Percentiles rank a stretch among this genome's conserved stretches.
phyloP scores from a whole-genome alignment of 2,888 invertebrate species.

The Heliconius cydno region DNA sequence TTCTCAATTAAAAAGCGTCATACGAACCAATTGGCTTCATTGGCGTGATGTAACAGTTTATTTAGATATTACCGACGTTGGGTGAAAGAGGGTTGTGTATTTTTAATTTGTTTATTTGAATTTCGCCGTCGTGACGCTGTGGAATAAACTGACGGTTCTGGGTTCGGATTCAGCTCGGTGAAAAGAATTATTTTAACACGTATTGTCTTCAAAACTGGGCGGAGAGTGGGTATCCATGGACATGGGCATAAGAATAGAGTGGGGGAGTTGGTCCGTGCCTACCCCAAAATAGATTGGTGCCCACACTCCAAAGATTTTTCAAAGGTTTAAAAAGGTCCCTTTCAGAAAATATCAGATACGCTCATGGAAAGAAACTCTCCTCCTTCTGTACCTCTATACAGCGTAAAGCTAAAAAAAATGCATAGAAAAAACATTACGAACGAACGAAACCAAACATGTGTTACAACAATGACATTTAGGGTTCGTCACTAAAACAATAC shows the following conservation, averaged over 20 bases:
- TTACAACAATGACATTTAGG: not conserved
- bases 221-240: no score
- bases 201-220: not conserved
- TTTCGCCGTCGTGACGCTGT: not conserved
- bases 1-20: constrained; percentile 72
- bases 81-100: not conserved
- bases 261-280: no score
- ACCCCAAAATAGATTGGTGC: no score
- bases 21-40: constrained; percentile 73
- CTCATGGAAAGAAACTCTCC: no score
- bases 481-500: constrained; percentile 13
- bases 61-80: constrained; percentile 19
- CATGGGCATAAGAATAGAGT: no score
- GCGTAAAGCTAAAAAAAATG: not conserved
- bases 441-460: constrained; percentile 3
- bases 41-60: constrained; percentile 49
- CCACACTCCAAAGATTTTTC: no score
- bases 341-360: no score
- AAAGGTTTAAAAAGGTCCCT: no score
- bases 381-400: no score
- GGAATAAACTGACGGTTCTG: not conserved
- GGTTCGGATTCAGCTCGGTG: not conserved
- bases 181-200: not conserved
- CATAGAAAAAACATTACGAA: not conserved
- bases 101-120: not conserved